Evolutionary conservation across 1,140 invertebrate genomes (phyloP).

Genomic region (Drosophila yakuba): DNA sequence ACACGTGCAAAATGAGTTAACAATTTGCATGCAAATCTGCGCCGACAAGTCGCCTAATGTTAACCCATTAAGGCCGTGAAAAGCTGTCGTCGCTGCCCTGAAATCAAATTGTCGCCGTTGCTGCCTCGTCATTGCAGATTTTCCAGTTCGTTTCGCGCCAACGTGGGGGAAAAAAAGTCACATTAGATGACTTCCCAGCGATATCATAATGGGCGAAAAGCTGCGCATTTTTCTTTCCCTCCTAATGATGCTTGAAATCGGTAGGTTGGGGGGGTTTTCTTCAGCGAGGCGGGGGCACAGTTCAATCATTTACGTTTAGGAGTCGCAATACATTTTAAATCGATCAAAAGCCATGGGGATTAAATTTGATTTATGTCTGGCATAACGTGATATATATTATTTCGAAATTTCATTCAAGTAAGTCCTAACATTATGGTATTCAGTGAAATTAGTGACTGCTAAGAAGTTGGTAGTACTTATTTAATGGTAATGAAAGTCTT

Average conservation of each 20-base stretch:
- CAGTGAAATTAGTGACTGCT: too few relatives aligned
- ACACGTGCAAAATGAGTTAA: constrained; percentile 59
- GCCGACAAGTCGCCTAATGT: constrained; percentile 63
- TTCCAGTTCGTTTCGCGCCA: constrained; percentile 53
- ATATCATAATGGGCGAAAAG: constrained; percentile 58
- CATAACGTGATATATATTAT: too few relatives aligned
- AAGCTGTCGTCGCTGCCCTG: constrained; percentile 32
- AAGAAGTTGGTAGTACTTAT: background rate
- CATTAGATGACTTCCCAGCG: constrained; percentile 65
- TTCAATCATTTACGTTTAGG: background rate
- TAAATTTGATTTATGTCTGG: too few relatives aligned
- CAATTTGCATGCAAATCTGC: constrained; percentile 50
- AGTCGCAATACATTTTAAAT: constrained; percentile 9
- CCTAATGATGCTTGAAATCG: constrained; percentile 40
- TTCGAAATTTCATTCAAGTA: too few relatives aligned
- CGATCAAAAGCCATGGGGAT: background rate
- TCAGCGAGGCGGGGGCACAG: background rate
- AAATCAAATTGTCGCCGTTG: constrained; percentile 64
- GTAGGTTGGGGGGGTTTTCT: background rate
- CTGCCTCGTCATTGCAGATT: constrained; percentile 59
- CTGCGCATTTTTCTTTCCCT: constrained; percentile 29
- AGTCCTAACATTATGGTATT: too few relatives aligned
- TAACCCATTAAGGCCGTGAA: constrained; percentile 70
- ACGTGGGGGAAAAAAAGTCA: constrained; percentile 54
- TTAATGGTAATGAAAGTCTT: background rate